phyloP scores from a whole-genome alignment of 2,888 invertebrate genomes.

The Dolomedes plantarius region DNA sequence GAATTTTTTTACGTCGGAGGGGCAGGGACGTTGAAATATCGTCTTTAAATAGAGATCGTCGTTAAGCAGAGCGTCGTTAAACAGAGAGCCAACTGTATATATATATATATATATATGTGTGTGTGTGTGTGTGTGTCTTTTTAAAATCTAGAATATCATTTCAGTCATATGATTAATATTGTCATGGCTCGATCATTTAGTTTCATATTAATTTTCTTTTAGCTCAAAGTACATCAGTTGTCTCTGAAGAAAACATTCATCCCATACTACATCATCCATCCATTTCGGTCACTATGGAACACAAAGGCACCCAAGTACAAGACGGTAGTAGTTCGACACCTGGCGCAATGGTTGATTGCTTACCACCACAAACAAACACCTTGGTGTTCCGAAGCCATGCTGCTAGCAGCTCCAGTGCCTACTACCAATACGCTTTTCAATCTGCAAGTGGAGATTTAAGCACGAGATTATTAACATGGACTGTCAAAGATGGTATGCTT shows the following conservation, averaged over 20 bases:
- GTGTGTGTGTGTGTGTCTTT: no score
- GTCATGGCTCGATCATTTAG: no score
- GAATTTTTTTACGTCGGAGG: no score
- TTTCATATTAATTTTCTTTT: neutral
- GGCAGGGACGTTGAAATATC: no score
- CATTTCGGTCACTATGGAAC: slow-evolving; percentile 34
- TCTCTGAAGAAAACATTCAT: slow-evolving; percentile 13
- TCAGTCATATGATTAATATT: no score
- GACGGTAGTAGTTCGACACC: neutral
- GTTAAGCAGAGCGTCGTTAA: no score
- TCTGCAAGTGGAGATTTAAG: slow-evolving; percentile 47
- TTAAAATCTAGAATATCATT: no score
- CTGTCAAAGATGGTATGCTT: slow-evolving; percentile 66
- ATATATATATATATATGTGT: no score
- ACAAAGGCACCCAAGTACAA: slow-evolving; percentile 15
- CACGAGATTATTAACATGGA: slow-evolving; percentile 66
- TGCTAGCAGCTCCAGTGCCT: slow-evolving; percentile 58
- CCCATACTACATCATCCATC: slow-evolving; percentile 29
- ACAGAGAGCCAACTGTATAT: no score
- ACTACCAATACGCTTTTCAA: slow-evolving; percentile 71
- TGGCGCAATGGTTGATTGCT: slow-evolving; percentile 20
- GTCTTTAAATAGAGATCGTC: no score
- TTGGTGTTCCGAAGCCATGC: slow-evolving; percentile 70
- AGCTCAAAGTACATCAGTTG: neutral
- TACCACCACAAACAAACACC: slow-evolving; percentile 61